Evolutionary conservation across 2,113 vertebrate genomes (phyloP).

Genomic region (Corythornis cristatus): DNA sequence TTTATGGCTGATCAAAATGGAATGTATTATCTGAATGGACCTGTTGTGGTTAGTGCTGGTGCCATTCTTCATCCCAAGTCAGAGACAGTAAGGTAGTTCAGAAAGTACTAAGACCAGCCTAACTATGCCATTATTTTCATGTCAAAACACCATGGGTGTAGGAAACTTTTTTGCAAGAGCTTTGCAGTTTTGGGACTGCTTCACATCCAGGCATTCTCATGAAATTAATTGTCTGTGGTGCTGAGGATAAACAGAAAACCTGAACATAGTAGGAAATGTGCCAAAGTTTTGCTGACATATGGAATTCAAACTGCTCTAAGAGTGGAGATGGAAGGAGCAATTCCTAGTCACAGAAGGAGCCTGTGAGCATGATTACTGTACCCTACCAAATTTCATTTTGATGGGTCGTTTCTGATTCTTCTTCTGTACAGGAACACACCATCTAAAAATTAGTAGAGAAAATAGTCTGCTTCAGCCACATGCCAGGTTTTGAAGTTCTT

Average conservation of each 20-base stretch:
- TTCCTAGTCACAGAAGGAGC: not conserved
- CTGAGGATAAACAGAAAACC: not conserved
- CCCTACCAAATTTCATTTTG: not conserved
- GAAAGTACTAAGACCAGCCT: not conserved
- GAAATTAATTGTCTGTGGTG: not conserved
- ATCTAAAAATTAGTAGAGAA: not conserved
- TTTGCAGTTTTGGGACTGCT: not conserved
- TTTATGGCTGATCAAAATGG: not conserved
- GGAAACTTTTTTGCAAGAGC: not conserved
- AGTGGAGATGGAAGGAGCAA: not conserved
- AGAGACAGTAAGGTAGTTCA: not conserved
- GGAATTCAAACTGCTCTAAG: not conserved
- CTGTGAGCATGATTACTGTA: not conserved
- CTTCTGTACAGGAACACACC: not conserved
- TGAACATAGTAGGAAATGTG: not conserved
- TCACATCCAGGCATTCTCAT: not conserved
- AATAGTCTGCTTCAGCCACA: not conserved
- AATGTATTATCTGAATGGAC: not conserved
- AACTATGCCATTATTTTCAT: not conserved
- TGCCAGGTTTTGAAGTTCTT: not conserved
- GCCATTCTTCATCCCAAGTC: fast-evolving
- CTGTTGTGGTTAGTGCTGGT: not conserved
- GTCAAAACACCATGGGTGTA: not conserved
- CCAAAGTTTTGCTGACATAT: not conserved
- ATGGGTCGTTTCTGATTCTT: not conserved